Evolutionary conservation across 2,113 vertebrate species (phyloP), one percentile per base, ranked within the genome.

Genomic region (Podilymbus podiceps): DNA sequence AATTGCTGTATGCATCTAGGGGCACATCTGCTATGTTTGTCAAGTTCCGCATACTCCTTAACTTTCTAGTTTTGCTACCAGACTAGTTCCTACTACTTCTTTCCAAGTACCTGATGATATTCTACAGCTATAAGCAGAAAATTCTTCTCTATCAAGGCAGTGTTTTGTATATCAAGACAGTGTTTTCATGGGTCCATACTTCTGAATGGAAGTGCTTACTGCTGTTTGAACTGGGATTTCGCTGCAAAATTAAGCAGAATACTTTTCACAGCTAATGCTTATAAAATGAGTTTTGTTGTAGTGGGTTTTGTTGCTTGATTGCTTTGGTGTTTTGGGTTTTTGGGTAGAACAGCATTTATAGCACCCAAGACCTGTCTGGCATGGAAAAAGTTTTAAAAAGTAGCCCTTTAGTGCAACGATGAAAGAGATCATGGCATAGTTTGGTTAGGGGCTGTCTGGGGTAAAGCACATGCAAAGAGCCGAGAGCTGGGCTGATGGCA

Each of bases 281-380:
- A 9, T 33, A 19, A 80, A 85, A 47, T 2, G 1, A 49, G 20
- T 23, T 27, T 17, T 50, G 4, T 15, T 58, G 11, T 25, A 44
- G 27, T 23, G 13, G 13, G 1, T 30, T 44, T 66, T 28, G 6
- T 4, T 55, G 8, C 2, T 53, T 47, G 3, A 1, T 46, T n/a
- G 6, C 13, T 56, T 38, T 59, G 33, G 8, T 21, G 8, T 53
- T 59, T 42, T 21, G 27, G 12, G 15, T 27, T 72, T 38, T 42
- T 73, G 27, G 12, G 15, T 27, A 49, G 25, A 62, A 58, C 5
- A 6, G 27, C 2, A 17, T 77, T 53, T 68, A 31, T 33, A 67
- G 27, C 49, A 72, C 52, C 52, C 58, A 64, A 59, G 50, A 53
- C n/a, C 23, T 44, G 31, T 31, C 42, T n/a, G 40, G 23, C 33